Conservation (phyloP, 2,797 vertebrate species). For the Alfaro cultratus region DNA sequence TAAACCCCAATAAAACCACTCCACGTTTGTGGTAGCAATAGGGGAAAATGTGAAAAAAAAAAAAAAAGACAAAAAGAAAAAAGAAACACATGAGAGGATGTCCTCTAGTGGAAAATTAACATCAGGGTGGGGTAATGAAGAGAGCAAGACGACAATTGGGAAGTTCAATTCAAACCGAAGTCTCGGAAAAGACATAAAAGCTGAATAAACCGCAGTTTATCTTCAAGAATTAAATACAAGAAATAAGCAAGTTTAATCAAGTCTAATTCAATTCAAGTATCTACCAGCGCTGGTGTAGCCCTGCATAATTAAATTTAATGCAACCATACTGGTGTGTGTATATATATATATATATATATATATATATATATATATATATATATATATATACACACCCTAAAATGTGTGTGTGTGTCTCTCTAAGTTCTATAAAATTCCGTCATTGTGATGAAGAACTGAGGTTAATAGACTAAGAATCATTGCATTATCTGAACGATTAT, state of each 20-base stretch:
- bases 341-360: background rate
- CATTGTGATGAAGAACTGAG: background rate
- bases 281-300: background rate
- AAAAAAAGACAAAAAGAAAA: no score
- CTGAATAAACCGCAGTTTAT: background rate
- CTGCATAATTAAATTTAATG: slow-evolving; percentile 14
- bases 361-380: background rate
- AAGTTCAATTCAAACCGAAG: slow-evolving; percentile 20
- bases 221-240: background rate
- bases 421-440: background rate
- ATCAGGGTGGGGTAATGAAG: slow-evolving; percentile 7
- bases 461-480: background rate
- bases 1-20: background rate
- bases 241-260: background rate
- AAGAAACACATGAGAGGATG: background rate
- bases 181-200: background rate
- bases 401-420: no score
- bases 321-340: background rate
- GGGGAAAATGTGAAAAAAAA: background rate
- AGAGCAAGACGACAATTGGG: background rate
- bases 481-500: background rate
- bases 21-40: background rate
- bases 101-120: background rate
- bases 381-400: no score
- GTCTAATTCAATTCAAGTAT: slow-evolving; percentile 10